Base-by-base conservation (phyloP, 2,888 invertebrate species). In the Netelia inedita region DNA sequence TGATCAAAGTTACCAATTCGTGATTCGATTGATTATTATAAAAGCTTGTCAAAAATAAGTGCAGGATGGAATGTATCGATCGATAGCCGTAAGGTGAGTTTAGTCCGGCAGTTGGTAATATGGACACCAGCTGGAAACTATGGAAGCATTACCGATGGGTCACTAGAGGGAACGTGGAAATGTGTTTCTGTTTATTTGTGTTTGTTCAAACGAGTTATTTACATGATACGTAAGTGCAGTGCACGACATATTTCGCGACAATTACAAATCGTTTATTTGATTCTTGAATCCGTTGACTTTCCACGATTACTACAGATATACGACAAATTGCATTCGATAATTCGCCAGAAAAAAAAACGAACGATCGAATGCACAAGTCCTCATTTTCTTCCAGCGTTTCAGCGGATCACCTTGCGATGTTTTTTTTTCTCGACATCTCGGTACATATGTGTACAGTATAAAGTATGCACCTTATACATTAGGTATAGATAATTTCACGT, bases 231-330 rank as follows among this genome's bases (percentile, higher is more conserved):
- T 14, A 57, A 2, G 16, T 57, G 46, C 14, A 14, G 11, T 14
- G 46, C 46, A 14, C 16, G 57, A 57, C 59, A 76, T 21, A 63
- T 65, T 46, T 61, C 68, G 50, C 75, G 79, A 85, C 85, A 19
- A 69, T 86, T 79, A 76, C 83, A 87, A 87, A 87, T 83, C 76
- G 72, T 87, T 86, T 87, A 83, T 83, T 87, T 82, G 46, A 63
- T 75, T 59, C 41, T 14, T 28, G 76, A 78, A 78, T 83, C 69
- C 78, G 46, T 75, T 71, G 71, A 72, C 72, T 61, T 69, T 72
- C 46, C 63, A 35, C 71, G 68, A 79, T 80, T 84, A 85, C 79
- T 76, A 35, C 35, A 76, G 76, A 82, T 43, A 81, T 50, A 76
- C 46, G 16, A 57, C 35, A 72, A 11, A 23, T 69, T 65, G 65